phyloP scores from a whole-genome alignment of 2,888 invertebrate species.

The Parnassius glacialis region DNA sequence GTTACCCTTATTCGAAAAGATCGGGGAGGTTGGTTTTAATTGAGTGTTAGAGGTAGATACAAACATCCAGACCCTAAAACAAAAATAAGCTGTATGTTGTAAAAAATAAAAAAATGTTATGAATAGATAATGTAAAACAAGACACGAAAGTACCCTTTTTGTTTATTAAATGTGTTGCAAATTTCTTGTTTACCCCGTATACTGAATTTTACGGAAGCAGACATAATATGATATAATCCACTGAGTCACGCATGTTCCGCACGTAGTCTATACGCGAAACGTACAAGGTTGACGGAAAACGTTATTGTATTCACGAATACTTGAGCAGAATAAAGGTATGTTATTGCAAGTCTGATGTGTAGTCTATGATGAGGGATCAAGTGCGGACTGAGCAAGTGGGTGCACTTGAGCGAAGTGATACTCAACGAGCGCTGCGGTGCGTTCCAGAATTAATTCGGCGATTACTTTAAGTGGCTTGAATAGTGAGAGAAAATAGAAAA shows the following conservation, averaged over 20 bases:
- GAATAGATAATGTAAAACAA: too few species aligned
- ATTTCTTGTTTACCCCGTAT: too few species aligned
- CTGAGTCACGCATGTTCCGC: conserved; percentile 18
- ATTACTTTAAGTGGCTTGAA: conserved; percentile 35
- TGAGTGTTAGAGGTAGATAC: too few species aligned
- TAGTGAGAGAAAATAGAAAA: conserved; percentile 20
- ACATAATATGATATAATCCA: conserved; percentile 24
- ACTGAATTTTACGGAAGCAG: conserved; percentile 13
- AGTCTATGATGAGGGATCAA: conserved; percentile 26
- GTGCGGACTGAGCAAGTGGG: conserved; percentile 25
- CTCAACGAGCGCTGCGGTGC: conserved; percentile 36
- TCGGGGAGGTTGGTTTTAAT: too few species aligned
- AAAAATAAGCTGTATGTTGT: too few species aligned
- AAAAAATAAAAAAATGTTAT: too few species aligned
- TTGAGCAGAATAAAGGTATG: conserved; percentile 27
- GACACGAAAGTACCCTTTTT: too few species aligned
- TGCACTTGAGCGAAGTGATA: conserved; percentile 36
- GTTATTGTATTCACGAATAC: conserved; percentile 27
- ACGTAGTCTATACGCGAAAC: conserved; percentile 20
- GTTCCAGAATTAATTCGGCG: conserved; percentile 38
- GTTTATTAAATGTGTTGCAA: too few species aligned
- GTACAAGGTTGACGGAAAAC: conserved; percentile 21
- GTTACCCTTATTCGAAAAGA: too few species aligned
- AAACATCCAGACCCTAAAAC: too few species aligned
- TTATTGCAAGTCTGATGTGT: conserved; percentile 26